These are phyloP conservation scores for Plectus sambesii DNA, from an alignment of 1,140 invertebrate species.

Conservation along the genomic window DNA sequence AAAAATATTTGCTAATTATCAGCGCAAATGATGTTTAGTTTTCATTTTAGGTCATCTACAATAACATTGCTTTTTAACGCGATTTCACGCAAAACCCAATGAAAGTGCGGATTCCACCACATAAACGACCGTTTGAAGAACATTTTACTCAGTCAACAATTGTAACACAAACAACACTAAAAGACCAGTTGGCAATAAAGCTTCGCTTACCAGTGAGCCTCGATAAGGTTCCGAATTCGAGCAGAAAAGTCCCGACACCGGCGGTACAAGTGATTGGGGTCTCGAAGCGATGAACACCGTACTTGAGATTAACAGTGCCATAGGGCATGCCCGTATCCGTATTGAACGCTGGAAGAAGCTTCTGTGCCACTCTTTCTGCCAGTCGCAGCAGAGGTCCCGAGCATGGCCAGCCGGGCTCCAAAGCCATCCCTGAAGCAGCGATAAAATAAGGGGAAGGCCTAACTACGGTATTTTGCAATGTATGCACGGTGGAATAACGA, in stretches of 20 bases:
- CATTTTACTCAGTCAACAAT: too few relatives aligned
- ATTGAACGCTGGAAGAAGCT: slow-evolving; percentile 57
- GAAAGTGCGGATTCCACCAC: too few relatives aligned
- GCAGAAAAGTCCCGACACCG: slow-evolving; percentile 87
- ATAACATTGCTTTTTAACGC: too few relatives aligned
- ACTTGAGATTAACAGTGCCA: slow-evolving; percentile 79
- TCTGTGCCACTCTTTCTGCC: slow-evolving; percentile 81
- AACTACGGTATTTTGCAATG: slow-evolving; percentile 4
- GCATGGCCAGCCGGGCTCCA: slow-evolving; percentile 93
- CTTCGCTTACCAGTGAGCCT: slow-evolving; percentile 87
- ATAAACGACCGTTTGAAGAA: too few relatives aligned
- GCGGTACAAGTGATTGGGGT: slow-evolving; percentile 94
- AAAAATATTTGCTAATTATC: too few relatives aligned
- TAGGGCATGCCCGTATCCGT: slow-evolving; percentile 82
- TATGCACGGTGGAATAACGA: too few relatives aligned
- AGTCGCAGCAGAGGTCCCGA: slow-evolving; percentile 78
- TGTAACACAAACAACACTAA: too few relatives aligned
- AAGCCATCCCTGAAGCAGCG: slow-evolving; percentile 58
- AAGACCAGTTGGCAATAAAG: too few relatives aligned
- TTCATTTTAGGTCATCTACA: too few relatives aligned
- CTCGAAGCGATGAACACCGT: slow-evolving; percentile 84
- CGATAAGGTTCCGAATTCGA: slow-evolving; percentile 91
- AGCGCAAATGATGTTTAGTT: too few relatives aligned
- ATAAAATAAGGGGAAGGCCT: slow-evolving; percentile 1
- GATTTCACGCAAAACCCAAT: too few relatives aligned